Evolutionary conservation across 2,113 vertebrate genomes (phyloP).

Genomic region (Cyphomyrus discorhynchus): DNA sequence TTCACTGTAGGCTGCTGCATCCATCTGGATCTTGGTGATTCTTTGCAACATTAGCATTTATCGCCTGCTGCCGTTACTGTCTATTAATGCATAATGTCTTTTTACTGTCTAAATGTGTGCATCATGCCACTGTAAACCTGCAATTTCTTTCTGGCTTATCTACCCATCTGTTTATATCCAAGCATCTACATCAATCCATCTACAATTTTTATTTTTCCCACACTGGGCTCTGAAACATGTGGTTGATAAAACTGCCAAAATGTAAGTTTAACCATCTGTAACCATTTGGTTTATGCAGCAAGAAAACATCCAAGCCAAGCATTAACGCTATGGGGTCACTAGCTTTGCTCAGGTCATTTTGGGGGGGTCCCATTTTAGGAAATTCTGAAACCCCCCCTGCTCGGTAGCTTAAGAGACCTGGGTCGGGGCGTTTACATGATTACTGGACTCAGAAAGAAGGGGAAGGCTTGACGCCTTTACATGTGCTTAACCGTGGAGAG

Average conservation of each 20-base stretch:
- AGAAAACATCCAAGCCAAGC: not conserved
- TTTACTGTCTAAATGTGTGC: not conserved
- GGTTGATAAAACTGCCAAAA: not conserved
- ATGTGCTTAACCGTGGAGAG: not conserved
- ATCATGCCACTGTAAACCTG: not conserved
- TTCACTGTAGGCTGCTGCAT: not conserved
- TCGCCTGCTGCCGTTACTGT: not conserved
- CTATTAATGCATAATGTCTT: not conserved
- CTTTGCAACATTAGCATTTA: not conserved
- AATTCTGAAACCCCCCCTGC: not conserved
- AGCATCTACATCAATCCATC: not conserved
- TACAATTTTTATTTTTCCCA: not conserved
- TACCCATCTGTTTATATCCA: not conserved
- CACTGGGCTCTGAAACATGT: not conserved
- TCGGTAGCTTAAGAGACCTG: not conserved
- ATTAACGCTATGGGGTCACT: not conserved
- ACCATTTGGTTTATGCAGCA: not conserved
- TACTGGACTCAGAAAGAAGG: not conserved
- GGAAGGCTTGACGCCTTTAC: not conserved
- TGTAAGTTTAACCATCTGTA: not conserved
- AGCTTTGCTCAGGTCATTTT: not conserved
- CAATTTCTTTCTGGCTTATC: not conserved
- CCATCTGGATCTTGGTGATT: not conserved
- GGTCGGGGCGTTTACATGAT: not conserved
- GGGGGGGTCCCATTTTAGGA: not conserved